Conservation (phyloP, 2,113 vertebrate species). For the Nerophis ophidion region DNA sequence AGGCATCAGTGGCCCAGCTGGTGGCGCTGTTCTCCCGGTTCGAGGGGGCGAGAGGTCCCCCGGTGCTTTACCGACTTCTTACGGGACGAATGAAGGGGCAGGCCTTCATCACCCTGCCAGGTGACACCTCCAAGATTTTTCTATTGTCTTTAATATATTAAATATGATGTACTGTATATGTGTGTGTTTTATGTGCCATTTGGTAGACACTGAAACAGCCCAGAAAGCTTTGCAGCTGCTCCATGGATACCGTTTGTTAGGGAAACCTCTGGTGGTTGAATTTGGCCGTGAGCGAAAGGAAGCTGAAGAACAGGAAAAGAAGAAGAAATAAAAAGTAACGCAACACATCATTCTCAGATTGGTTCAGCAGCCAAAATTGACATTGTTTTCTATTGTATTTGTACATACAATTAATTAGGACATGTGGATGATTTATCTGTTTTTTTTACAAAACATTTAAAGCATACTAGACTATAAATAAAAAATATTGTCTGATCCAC, state of each 20-base stretch:
- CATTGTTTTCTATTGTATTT: neutral
- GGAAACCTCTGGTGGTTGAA: slow-evolving; percentile 84
- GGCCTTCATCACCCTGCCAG: slow-evolving; percentile 87
- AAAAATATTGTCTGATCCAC: too few relatives aligned
- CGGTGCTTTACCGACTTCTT: slow-evolving; percentile 80
- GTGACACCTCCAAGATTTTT: slow-evolving; percentile 52
- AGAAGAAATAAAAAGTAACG: neutral
- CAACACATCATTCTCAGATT: neutral
- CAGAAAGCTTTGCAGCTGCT: slow-evolving; percentile 75
- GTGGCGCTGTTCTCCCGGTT: slow-evolving; percentile 88
- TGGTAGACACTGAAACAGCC: slow-evolving; percentile 71
- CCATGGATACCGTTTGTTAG: slow-evolving; percentile 82
- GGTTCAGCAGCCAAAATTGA: neutral
- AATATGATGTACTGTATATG: neutral
- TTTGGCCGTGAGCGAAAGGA: slow-evolving; percentile 77
- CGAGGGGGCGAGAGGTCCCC: slow-evolving; percentile 66
- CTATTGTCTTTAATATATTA: too few relatives aligned
- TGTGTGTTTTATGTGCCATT: slow-evolving; percentile 7
- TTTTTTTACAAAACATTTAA: neutral
- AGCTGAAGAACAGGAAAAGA: slow-evolving; percentile 26
- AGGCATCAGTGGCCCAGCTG: slow-evolving; percentile 78
- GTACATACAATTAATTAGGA: too few relatives aligned
- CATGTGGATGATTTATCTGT: neutral
- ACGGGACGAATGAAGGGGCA: slow-evolving; percentile 87
- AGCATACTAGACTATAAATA: too few relatives aligned